phyloP scores from a whole-genome alignment of 2,113 vertebrate genomes.

The Hippocampus mohnikei region DNA sequence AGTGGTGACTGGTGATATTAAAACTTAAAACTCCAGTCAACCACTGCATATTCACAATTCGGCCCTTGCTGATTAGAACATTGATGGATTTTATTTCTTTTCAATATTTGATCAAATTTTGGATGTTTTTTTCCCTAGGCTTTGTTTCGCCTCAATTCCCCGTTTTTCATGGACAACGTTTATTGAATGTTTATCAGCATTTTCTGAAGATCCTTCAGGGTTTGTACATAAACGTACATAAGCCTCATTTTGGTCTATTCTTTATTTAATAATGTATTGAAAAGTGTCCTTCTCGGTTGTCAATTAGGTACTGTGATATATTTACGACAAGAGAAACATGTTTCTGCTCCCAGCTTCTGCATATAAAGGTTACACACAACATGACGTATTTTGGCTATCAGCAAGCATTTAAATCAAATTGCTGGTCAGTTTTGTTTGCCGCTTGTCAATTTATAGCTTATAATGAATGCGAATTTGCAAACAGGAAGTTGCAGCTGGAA shows the following conservation, averaged over 20 bases:
- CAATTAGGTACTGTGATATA: not conserved
- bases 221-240: too few relatives aligned
- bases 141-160: too few relatives aligned
- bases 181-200: too few relatives aligned
- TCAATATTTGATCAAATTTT: too few relatives aligned
- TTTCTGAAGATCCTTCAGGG: too few relatives aligned
- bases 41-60: too few relatives aligned
- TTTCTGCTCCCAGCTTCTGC: not conserved
- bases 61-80: too few relatives aligned
- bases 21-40: too few relatives aligned
- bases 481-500: slow-evolving; percentile 1
- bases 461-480: not conserved
- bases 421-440: not conserved
- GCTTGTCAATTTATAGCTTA: not conserved
- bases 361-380: not conserved
- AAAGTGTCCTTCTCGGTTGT: not conserved
- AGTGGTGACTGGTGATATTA: too few relatives aligned
- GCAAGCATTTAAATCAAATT: not conserved
- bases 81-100: too few relatives aligned
- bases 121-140: too few relatives aligned
- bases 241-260: not conserved
- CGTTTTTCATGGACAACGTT: too few relatives aligned
- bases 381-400: not conserved
- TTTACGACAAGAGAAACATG: not conserved
- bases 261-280: not conserved